Conservation (phyloP, 2,888 invertebrate species). For the Gandaritis pyraliata region DNA sequence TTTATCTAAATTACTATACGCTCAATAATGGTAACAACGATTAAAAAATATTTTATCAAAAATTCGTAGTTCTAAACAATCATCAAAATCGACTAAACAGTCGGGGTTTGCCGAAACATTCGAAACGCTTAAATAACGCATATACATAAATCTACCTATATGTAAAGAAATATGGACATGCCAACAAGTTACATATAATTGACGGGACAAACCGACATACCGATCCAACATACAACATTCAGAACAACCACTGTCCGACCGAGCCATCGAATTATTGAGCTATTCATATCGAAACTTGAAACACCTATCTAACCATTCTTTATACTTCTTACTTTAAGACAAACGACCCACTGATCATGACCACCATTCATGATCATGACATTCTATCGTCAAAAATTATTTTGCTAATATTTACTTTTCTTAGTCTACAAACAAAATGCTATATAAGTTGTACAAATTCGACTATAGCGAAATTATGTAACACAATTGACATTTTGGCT, state of each 20-base stretch:
- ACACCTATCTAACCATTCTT: conserved; percentile 31
- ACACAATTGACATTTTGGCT: conserved; percentile 37
- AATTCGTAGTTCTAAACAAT: conserved; percentile 63
- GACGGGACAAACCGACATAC: conserved; percentile 69
- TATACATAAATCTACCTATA: conserved; percentile 49
- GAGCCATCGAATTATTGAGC: conserved; percentile 65
- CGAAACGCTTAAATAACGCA: conserved; percentile 61
- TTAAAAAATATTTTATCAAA: conserved; percentile 67
- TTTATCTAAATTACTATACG: conserved; percentile 59
- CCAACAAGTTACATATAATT: conserved; percentile 70
- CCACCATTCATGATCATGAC: background rate
- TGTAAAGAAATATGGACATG: conserved; percentile 77
- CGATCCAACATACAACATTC: conserved; percentile 52
- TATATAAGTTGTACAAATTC: background rate
- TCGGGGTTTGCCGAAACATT: conserved; percentile 37
- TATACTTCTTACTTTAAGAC: conserved; percentile 10
- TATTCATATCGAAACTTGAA: conserved; percentile 35
- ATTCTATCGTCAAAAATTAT: conserved; percentile 1
- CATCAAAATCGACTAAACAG: conserved; percentile 54
- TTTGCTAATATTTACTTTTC: conserved; percentile 4
- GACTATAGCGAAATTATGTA: conserved; percentile 13
- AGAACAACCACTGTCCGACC: conserved; percentile 52
- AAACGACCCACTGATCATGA: conserved; percentile 4
- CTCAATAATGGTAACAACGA: conserved; percentile 75
- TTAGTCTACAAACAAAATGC: conserved; percentile 33